Evolutionary conservation across 2,888 invertebrate species (phyloP), one percentile per base, ranked within the genome.

Genomic region (Parnassius orleans): DNA sequence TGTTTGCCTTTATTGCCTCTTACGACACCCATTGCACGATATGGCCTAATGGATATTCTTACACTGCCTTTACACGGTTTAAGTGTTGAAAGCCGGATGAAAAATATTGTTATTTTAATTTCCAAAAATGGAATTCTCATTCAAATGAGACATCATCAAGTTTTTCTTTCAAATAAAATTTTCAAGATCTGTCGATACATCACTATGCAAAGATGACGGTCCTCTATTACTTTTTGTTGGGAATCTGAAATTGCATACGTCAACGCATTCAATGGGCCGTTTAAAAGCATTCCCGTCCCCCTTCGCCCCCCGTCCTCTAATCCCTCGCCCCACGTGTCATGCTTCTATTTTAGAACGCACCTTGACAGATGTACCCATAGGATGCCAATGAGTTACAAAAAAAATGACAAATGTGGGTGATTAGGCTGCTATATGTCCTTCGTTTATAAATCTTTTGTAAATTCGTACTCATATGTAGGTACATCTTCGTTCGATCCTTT

Each of bases 241-340:
- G 73, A 80, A 78, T 83, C 84, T 85, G 84, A 83, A 84, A 84
- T 87, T 84, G 84, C 85, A 84, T 80, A 85, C 85, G 82, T 84
- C 86, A 79, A 79, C 84, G 82, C 80, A 69, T 78, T 81, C 81
- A 84, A 83, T 83, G 83, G 83, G 79, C 76, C 83, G 80, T 78
- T 81, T 83, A 80, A 86, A 84, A 83, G 84, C 83, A 80, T 81
- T 81, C 78, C 77, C 9, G 14, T 19, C 50, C n/a, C 77, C 15
- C 50, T 51, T 14, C 50, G 7, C 9, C 46, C 53, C 33, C 33
- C 77, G 77, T 68, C 71, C 72, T 72, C 79, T 79, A 71, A 73
- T 72, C 72, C 59, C 54, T 53, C 61, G 65, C 70, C 66, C 80
- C 81, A 77, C 77, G 78, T 78, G 78, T 76, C 70, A 69, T 67